Evolutionary conservation across 2,888 invertebrate species (phyloP).

Genomic region (Nomada fabriciana): DNA sequence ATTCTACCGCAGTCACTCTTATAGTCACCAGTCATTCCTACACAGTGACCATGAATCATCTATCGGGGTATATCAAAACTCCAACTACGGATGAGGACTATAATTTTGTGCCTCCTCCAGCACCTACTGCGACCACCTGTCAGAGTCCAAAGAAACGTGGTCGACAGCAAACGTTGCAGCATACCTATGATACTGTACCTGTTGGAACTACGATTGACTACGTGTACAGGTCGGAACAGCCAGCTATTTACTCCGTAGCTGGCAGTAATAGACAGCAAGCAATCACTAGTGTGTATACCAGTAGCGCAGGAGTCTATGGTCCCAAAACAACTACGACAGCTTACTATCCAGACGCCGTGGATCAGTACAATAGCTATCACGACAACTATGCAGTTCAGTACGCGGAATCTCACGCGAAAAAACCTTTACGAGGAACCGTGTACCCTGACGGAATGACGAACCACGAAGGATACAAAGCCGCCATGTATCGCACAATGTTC

Average conservation of each 20-base stretch:
- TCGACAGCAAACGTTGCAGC: slow-evolving; percentile 79
- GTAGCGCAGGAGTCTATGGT: slow-evolving; percentile 87
- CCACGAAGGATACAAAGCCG: slow-evolving; percentile 88
- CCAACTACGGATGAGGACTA: slow-evolving; percentile 85
- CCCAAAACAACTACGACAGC: slow-evolving; percentile 86
- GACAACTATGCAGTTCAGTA: slow-evolving; percentile 82
- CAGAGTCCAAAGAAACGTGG: slow-evolving; percentile 85
- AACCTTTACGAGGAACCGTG: slow-evolving; percentile 76
- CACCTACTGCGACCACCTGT: slow-evolving; percentile 84
- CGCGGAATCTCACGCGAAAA: slow-evolving; percentile 77
- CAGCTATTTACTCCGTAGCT: slow-evolving; percentile 91
- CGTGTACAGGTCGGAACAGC: slow-evolving; percentile 86
- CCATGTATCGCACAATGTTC: slow-evolving; percentile 89
- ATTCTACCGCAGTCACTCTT: slow-evolving; percentile 53
- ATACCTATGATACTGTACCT: slow-evolving; percentile 77
- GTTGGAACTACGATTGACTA: slow-evolving; percentile 82
- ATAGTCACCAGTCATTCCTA: slow-evolving; percentile 71
- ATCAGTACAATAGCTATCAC: slow-evolving; percentile 85
- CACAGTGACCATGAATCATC: slow-evolving; percentile 83
- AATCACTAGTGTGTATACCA: slow-evolving; percentile 91
- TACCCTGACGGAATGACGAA: slow-evolving; percentile 86
- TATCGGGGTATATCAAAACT: slow-evolving; percentile 86
- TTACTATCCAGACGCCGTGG: slow-evolving; percentile 89
- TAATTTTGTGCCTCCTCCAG: slow-evolving; percentile 86
- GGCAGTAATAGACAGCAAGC: slow-evolving; percentile 89